Evolutionary conservation across 2,888 invertebrate genomes (phyloP), one percentile per base, ranked within the genome.

Genomic region (Patella depressa): DNA sequence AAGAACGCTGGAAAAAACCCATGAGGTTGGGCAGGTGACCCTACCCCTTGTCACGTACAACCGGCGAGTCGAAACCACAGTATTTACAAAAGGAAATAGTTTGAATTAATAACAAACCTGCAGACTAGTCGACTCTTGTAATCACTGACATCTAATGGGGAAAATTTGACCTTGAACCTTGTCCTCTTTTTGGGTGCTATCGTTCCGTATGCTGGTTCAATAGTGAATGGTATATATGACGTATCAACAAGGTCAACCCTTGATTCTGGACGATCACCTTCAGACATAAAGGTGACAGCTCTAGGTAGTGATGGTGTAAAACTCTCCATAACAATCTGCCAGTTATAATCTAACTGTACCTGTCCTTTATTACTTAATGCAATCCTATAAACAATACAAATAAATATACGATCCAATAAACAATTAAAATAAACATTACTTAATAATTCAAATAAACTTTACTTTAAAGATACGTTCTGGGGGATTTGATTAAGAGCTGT

Each of bases 311-410:
- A 80, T 12, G 88, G 86, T 3, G 85, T 85, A 75, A 87, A 86
- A 80, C 87, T 88, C 80, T 91, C 91, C 90, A 90, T 88, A 2
- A 90, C 84, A 0, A 91, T 86, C 78, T 89, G 89, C 91, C 91
- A 91, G 82, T 81, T 88, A 85, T 89, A 91, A 80, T 90, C 90
- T 81, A 91, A 82, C 79, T 88, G 85, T 1, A 91, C 87, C 7
- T 80, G 77, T 4, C 90, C 91, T 55, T 89, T 88, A 84, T 91
- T 91, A 53, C 82, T 84, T 65, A 91, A 76, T 54, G 79, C 77
- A 65, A 91, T 85, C 65, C 91, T 91, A 83, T 15, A 59, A 54
- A 9, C 17, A 17, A 69, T 45, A 9, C 7, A 45, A 45, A 45
- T 45, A 45, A 45, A 45, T 7, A 45, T 53, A 71, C 11, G 11